Base-by-base conservation (phyloP, 30 jellyfish, hydroid and myxozoan genomes). In the Aurelia aurita region DNA sequence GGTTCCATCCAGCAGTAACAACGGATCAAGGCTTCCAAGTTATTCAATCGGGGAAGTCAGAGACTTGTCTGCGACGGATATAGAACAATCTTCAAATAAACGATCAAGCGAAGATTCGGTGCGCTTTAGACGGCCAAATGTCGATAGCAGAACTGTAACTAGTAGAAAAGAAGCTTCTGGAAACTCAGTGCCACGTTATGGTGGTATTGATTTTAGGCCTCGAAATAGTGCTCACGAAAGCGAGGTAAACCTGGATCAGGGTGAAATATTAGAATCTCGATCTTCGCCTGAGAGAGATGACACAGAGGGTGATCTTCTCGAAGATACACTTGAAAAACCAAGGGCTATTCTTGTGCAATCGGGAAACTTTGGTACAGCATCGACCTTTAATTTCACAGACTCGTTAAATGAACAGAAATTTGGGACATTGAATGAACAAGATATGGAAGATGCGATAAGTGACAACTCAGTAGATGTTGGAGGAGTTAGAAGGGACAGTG, bases 371-470 rank as follows among this genome's bases (percentile, higher is more conserved):
- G 87, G 69, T 8, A 83, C 79, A 25, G 51, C 85, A 31, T 69
- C 93, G 32, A 69, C 76, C 2, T 83, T 83, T 20, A 83, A 83
- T 45, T 83, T 83, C 62, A 83, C 93, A 1, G 93, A 83, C 45
- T 83, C 93, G 10, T 46, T 83, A 63, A 71, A 83, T 49, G 93
- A 83, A 25, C 75, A 68, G 10, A 61, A 57, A 22, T 9, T 28
- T 32, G 72, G 69, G 16, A 35, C 75, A 12, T 28, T 71, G 18
- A 26, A 32, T 57, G 87, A 82, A 35, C 85, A 82, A 59, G 64
- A 58, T 43, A 16, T 68, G 28, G 74, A 55, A 18, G 79, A 69
- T 5, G 79, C 58, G 59, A 53, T 34, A 5, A 78, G 35, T 29
- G 69, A 57, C 7, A 39, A 12, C 16, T 10, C 78, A 8, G 26